These are phyloP conservation scores for Pipistrellus pygmaeus DNA, from an alignment of 2,797 vertebrate genomes.

Conservation along the genomic window DNA sequence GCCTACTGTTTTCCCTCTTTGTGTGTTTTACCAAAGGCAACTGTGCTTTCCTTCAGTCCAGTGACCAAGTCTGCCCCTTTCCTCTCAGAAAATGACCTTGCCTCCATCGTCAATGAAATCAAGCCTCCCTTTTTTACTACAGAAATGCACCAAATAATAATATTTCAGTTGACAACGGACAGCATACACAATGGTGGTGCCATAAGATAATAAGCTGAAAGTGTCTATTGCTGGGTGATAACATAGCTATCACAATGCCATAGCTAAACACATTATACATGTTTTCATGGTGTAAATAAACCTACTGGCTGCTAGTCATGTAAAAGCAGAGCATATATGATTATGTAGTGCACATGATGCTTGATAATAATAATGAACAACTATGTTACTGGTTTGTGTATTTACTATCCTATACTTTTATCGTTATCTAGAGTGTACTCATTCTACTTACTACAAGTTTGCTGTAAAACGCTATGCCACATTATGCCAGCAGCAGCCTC, in stretches of 20 bases:
- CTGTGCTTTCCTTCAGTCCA: not conserved
- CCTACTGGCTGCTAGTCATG: not conserved
- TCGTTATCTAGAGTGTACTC: not conserved
- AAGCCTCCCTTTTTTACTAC: not conserved
- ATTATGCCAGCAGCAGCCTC: not conserved
- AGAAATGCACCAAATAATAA: not conserved
- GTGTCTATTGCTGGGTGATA: not conserved
- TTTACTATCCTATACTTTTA: not conserved
- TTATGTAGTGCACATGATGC: not conserved
- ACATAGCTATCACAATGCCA: not conserved
- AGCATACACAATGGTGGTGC: not conserved
- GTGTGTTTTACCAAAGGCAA: not conserved
- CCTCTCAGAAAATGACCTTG: not conserved
- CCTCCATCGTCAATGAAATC: not conserved
- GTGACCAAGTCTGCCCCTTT: not conserved
- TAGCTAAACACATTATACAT: not conserved
- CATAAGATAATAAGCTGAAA: not conserved
- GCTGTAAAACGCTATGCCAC: not conserved
- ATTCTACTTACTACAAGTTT: not conserved
- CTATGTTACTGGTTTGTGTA: not conserved
- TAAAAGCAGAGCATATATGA: not conserved
- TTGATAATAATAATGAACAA: not conserved
- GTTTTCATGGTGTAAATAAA: not conserved
- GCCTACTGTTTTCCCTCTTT: fast-evolving
- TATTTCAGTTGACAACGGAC: not conserved